Evolutionary conservation across 2,888 invertebrate genomes (phyloP).

Genomic region (Folsomia manolachei): DNA sequence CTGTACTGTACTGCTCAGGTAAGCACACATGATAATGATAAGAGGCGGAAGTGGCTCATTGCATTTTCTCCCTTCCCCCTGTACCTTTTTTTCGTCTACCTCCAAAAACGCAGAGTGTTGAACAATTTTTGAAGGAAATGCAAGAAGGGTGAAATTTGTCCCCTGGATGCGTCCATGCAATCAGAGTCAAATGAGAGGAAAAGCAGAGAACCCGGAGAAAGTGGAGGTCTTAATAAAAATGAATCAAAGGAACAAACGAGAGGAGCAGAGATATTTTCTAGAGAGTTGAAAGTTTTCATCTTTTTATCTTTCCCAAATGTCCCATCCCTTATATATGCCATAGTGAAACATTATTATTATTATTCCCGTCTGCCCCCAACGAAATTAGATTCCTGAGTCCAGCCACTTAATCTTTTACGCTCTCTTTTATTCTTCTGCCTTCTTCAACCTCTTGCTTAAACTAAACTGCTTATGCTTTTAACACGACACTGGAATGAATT

Average conservation of each 20-base stretch:
- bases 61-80: too few species aligned
- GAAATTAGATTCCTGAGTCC: conserved; percentile 40
- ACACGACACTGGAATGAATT: conserved; percentile 4
- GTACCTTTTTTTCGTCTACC: not conserved
- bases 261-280: conserved; percentile 34
- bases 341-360: conserved; percentile 50
- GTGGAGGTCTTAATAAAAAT: conserved; percentile 42
- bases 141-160: conserved; percentile 8
- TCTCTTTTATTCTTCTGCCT: conserved; percentile 17
- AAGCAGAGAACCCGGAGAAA: too few species aligned
- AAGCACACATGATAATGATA: not conserved
- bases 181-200: conserved; percentile 24
- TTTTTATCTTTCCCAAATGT: conserved; percentile 51
- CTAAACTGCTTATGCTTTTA: conserved; percentile 9
- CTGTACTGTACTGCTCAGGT: conserved; percentile 44
- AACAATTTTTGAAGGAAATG: not conserved
- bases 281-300: conserved; percentile 49
- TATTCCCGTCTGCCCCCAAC: conserved; percentile 47
- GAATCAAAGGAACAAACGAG: conserved; percentile 46
- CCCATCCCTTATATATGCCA: conserved; percentile 48
- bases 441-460: not conserved
- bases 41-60: not conserved
- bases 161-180: conserved; percentile 10
- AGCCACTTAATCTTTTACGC: conserved; percentile 25
- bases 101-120: conserved; percentile 9